phyloP scores from a whole-genome alignment of 1,140 invertebrate species.

The Brachionus koreanus region DNA sequence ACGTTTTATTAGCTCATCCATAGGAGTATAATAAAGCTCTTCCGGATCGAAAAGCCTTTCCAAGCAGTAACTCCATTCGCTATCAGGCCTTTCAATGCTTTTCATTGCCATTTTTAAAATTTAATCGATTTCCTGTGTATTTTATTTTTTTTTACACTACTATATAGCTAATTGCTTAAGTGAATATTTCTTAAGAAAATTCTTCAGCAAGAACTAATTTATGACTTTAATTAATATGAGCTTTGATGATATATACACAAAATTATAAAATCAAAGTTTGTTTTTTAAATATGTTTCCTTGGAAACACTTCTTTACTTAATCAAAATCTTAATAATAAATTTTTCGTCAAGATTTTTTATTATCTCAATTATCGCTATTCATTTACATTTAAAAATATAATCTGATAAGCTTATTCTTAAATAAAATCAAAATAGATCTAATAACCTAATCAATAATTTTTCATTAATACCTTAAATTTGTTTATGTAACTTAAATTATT shows the following conservation, averaged over 20 bases:
- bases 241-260: background rate
- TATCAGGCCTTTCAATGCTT: conserved; percentile 8
- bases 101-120: background rate
- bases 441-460: background rate
- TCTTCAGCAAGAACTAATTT: background rate
- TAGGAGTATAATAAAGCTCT: conserved; percentile 35
- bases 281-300: background rate
- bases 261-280: background rate
- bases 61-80: background rate
- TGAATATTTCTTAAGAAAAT: background rate
- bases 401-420: too few relatives aligned
- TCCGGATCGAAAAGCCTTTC: conserved; percentile 39
- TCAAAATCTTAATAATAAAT: background rate
- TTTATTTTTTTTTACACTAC: background rate
- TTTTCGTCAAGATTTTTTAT: too few relatives aligned
- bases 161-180: background rate
- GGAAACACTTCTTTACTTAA: background rate
- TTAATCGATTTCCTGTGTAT: background rate
- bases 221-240: background rate
- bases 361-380: too few relatives aligned
- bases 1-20: conserved; percentile 23
- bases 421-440: too few relatives aligned
- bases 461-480: background rate
- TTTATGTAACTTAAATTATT: too few relatives aligned
- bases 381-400: too few relatives aligned